Conservation (phyloP, 2,113 vertebrate species). For the Craseonycteris thonglongyai region DNA sequence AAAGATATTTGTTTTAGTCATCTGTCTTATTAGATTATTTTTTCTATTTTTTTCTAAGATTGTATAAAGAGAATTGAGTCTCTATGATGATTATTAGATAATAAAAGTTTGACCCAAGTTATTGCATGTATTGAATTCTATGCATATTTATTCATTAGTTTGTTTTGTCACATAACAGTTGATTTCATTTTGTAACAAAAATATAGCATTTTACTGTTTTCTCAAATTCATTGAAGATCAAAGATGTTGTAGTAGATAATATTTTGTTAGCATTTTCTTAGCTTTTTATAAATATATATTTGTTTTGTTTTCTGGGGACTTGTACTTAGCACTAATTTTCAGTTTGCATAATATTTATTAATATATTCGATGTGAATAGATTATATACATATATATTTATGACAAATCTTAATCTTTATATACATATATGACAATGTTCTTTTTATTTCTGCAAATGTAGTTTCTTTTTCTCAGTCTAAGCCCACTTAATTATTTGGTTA, state of each 20-base stretch:
- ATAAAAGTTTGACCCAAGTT: neutral
- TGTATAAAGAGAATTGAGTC: neutral
- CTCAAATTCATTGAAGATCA: conserved; percentile 1
- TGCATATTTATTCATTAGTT: neutral
- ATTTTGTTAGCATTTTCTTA: conserved; percentile 13
- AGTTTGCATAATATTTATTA: neutral
- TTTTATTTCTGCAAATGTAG: neutral
- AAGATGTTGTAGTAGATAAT: neutral
- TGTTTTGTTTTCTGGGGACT: neutral
- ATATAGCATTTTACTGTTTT: neutral
- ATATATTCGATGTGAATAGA: neutral
- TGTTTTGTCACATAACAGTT: conserved; percentile 28
- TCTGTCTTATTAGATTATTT: neutral
- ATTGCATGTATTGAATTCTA: neutral
- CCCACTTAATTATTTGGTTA: neutral
- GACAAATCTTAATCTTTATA: neutral
- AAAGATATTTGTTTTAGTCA: neutral
- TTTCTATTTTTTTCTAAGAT: neutral
- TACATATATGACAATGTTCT: neutral
- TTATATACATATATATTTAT: neutral
- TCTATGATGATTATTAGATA: neutral
- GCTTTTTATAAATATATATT: neutral
- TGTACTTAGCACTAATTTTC: conserved; percentile 25
- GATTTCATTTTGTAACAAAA: neutral
- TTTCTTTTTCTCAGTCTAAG: neutral